A percentile compares a stretch with the other conserved stretches of the same genome.
phyloP scores from a whole-genome alignment of 2,797 vertebrate genomes.

The Pseudochaenichthys georgianus region DNA sequence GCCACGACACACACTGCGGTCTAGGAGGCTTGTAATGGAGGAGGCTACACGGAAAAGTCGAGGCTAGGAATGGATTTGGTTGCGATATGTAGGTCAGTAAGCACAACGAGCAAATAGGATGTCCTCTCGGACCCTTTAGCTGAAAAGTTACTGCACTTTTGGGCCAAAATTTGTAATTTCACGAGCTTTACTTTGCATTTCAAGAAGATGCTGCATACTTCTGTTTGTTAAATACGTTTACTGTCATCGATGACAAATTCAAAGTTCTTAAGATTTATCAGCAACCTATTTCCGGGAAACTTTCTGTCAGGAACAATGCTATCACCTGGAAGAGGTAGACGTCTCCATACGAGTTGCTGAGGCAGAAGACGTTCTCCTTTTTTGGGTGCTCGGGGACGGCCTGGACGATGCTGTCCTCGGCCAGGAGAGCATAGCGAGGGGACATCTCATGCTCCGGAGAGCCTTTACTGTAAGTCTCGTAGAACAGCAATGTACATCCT shows the following conservation, averaged over 20 bases:
- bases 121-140: constrained; percentile 15
- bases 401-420: constrained; percentile 94
- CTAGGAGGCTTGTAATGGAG: constrained; percentile 32
- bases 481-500: constrained; percentile 95
- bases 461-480: constrained; percentile 91
- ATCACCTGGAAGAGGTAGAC: constrained; percentile 95
- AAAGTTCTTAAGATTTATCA: neutral
- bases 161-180: constrained; percentile 41
- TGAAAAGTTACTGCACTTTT: constrained; percentile 30
- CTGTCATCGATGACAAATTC: neutral
- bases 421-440: constrained; percentile 91
- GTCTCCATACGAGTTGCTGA: constrained; percentile 95
- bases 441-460: constrained; percentile 87
- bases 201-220: neutral
- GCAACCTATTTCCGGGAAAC: neutral
- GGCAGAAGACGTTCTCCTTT: constrained; percentile 96
- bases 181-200: neutral
- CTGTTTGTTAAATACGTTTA: neutral
- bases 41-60: neutral
- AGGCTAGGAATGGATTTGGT: constrained; percentile 31
- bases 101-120: constrained; percentile 36
- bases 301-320: neutral
- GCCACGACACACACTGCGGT: constrained; percentile 6
- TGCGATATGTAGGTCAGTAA: constrained; percentile 62
- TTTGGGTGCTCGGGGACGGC: constrained; percentile 95